Conservation (phyloP, 2,797 vertebrate species). For the Crenuchus spilurus region DNA sequence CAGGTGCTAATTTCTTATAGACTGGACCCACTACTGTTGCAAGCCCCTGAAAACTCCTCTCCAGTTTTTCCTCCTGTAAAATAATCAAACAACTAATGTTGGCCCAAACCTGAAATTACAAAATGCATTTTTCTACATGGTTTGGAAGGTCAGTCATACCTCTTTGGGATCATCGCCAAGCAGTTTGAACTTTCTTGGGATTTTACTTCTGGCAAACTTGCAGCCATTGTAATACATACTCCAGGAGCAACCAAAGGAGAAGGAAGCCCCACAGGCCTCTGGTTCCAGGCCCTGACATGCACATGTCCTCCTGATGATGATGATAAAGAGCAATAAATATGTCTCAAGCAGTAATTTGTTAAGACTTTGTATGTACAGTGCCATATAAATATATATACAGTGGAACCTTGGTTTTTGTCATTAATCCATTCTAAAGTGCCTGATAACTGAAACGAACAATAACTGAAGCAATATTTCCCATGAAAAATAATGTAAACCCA, state of each 20-base stretch:
- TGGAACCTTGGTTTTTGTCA: too few species aligned
- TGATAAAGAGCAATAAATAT: too few species aligned
- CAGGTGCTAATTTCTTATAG: slow-evolving; percentile 94
- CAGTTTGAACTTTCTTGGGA: slow-evolving; percentile 97
- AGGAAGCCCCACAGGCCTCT: slow-evolving; percentile 94
- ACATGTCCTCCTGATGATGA: slow-evolving; percentile 86
- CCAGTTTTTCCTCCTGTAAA: slow-evolving; percentile 92
- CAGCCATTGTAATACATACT: slow-evolving; percentile 99
- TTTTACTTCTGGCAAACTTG: slow-evolving; percentile 98
- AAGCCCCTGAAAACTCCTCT: slow-evolving; percentile 89
- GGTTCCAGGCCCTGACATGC: slow-evolving; percentile 95
- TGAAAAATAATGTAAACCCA: too few species aligned
- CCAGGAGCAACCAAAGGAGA: slow-evolving; percentile 99
- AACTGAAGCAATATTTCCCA: too few species aligned
- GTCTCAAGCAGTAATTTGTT: too few species aligned
- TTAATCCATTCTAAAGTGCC: too few species aligned
- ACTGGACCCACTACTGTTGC: slow-evolving; percentile 89
- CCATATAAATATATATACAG: too few species aligned
- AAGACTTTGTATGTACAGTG: too few species aligned
- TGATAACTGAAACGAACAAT: too few species aligned
- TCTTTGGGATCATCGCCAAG: slow-evolving; percentile 93
- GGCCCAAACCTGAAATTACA: not conserved
- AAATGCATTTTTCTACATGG: not conserved
- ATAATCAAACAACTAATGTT: slow-evolving; percentile 18
- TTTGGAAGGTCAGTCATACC: slow-evolving; percentile 72